Evolutionary conservation across 2,888 invertebrate genomes (phyloP), one percentile per base, ranked within the genome.

Genomic region (Rhorus exstirpatorius): DNA sequence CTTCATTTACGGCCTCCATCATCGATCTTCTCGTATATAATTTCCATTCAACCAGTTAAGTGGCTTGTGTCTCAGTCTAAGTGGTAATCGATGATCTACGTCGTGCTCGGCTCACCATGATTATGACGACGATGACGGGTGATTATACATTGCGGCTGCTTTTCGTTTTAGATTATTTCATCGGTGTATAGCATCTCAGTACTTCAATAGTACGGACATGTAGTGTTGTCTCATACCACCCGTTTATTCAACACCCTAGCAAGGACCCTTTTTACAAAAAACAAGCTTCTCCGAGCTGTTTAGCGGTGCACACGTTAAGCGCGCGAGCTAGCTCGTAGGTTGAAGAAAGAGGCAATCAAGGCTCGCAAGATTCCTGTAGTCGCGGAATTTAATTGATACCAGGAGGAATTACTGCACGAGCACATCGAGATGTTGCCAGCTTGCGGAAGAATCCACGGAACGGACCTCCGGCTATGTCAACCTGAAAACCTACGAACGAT

Each of bases 351-450:
- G 72, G 72, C 63, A 76, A 84, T 81, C 79, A 76, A 79, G 79
- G 41, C 79, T 70, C 81, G 71, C 19, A 44, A 72, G 44, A 79
- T 82, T 79, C 79, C 82, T 84, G 84, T 51, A 82, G 79, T 82
- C 77, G 51, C 26, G 74, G 82, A 80, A 83, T 85, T 80, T 85
- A 83, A 84, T 84, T 81, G 83, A 77, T 72, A 81, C 77, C 67
- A 72, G 72, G 60, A 72, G 65, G 53, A 71, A 71, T 31, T 71
- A 71, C 41, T 46, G 76, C n/a, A 24, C 70, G 55, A 63, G 75
- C 65, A 44, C 51, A 55, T 46, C 35, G 53, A 31, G 70, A 55
- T 70, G 44, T 38, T 60, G 55, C 26, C 21, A 35, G 60, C 31
- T 58, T 41, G 24, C 17, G 31, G 35, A 44, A 31, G 17, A 58